Percentiles rank a stretch among this genome's conserved stretches.
Evolutionary conservation across 2,113 vertebrate species (phyloP).

Genomic region (Caranx melampygus): DNA sequence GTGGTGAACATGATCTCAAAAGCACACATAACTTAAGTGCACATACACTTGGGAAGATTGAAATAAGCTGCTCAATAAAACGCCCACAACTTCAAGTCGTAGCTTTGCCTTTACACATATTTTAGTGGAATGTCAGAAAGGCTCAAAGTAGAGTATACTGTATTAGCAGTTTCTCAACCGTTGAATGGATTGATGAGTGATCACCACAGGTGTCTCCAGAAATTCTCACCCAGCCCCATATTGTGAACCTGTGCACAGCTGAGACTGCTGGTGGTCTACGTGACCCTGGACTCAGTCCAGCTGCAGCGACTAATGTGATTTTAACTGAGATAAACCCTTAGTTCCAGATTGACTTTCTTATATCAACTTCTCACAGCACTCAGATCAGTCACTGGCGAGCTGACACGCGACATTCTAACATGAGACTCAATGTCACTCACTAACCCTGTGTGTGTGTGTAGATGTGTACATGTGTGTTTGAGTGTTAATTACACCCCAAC

Average conservation of each 20-base stretch:
- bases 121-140: neutral
- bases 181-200: constrained; percentile 12
- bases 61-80: neutral
- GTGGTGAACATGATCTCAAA: neutral
- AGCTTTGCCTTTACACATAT: neutral
- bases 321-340: neutral
- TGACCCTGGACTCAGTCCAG: neutral
- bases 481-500: no score
- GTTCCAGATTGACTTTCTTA: constrained; percentile 3
- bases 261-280: neutral
- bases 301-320: constrained; percentile 11
- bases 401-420: neutral
- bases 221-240: constrained; percentile 8
- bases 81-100: neutral
- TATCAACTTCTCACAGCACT: neutral
- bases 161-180: neutral
- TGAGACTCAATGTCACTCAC: neutral
- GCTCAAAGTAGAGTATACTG: neutral
- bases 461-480: neutral
- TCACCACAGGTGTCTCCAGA: constrained; percentile 40
- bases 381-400: neutral
- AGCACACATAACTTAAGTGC: neutral
- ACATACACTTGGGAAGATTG: neutral
- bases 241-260: constrained; percentile 21
- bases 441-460: neutral